These are phyloP conservation scores for Diuraphis noxia DNA, from an alignment of 1,140 invertebrate genomes.

Conservation along the genomic window DNA sequence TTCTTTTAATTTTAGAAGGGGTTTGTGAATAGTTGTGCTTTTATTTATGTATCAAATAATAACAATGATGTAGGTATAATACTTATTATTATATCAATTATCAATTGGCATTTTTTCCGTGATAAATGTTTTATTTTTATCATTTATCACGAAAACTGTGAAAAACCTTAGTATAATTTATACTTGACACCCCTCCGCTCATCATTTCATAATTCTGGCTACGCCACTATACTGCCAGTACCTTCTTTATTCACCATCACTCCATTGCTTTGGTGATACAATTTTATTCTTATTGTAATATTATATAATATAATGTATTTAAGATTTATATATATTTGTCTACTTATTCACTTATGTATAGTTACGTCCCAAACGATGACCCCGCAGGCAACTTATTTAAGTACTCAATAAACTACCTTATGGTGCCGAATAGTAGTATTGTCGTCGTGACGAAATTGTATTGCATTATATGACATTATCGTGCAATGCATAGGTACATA, in stretches of 20 bases:
- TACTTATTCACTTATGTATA: background rate
- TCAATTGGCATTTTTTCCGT: no score
- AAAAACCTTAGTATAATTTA: no score
- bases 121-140: no score
- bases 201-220: no score
- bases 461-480: background rate
- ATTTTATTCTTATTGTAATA: background rate
- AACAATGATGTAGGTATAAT: background rate
- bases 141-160: no score
- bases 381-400: background rate
- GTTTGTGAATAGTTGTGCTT: background rate
- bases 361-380: background rate
- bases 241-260: background rate
- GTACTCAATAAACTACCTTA: background rate
- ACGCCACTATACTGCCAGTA: no score
- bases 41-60: background rate
- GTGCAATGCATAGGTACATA: background rate
- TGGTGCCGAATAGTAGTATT: background rate
- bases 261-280: background rate
- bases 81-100: no score
- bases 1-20: background rate
- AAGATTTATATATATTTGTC: background rate
- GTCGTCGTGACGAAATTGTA: background rate
- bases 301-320: no score
- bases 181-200: no score